Percentiles rank a stretch among this genome's conserved stretches.
These are phyloP conservation scores for Apomyelois bistriatella DNA, from an alignment of 2,888 invertebrate genomes.

Conservation along the genomic window DNA sequence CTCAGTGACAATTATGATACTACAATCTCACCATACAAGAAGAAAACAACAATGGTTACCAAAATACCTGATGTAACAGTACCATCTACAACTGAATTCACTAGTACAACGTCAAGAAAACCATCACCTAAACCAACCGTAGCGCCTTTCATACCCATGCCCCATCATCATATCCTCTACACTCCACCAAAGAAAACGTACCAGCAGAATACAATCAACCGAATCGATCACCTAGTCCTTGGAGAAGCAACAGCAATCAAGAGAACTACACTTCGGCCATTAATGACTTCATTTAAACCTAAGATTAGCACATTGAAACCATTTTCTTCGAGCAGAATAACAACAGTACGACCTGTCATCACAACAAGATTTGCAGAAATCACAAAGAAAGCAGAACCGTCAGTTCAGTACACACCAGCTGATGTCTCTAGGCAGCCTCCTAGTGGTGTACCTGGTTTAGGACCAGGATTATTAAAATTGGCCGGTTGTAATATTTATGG, in stretches of 20 bases:
- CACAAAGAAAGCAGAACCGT: slow-evolving; percentile 29
- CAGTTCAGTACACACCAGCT: slow-evolving; percentile 29
- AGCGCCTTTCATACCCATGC: slow-evolving; percentile 49
- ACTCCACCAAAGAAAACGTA: slow-evolving; percentile 40
- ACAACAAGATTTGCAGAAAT: slow-evolving; percentile 17
- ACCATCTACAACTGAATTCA: slow-evolving; percentile 19
- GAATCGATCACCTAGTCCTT: slow-evolving; percentile 67
- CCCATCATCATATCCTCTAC: slow-evolving; percentile 35
- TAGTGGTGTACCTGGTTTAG: slow-evolving; percentile 46
- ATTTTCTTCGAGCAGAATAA: slow-evolving; percentile 24
- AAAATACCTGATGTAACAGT: slow-evolving; percentile 23
- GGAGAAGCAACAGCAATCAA: slow-evolving; percentile 67
- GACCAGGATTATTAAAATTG: slow-evolving; percentile 84
- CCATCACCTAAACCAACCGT: slow-evolving; percentile 29
- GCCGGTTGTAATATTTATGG: slow-evolving; percentile 95
- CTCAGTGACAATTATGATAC: slow-evolving; percentile 71
- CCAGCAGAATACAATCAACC: slow-evolving; percentile 47
- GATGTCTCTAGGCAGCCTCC: slow-evolving; percentile 33
- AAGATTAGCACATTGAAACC: slow-evolving; percentile 21
- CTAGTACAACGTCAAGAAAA: slow-evolving; percentile 25
- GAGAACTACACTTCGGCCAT: slow-evolving; percentile 41
- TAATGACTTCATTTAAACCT: slow-evolving; percentile 29
- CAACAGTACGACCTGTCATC: slow-evolving; percentile 12
- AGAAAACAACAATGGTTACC: slow-evolving; percentile 15
- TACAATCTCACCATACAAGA: slow-evolving; percentile 30